Evolutionary conservation across 2,888 invertebrate species (phyloP), one percentile per base, ranked within the genome.

Genomic region (Drosophila colorata): DNA sequence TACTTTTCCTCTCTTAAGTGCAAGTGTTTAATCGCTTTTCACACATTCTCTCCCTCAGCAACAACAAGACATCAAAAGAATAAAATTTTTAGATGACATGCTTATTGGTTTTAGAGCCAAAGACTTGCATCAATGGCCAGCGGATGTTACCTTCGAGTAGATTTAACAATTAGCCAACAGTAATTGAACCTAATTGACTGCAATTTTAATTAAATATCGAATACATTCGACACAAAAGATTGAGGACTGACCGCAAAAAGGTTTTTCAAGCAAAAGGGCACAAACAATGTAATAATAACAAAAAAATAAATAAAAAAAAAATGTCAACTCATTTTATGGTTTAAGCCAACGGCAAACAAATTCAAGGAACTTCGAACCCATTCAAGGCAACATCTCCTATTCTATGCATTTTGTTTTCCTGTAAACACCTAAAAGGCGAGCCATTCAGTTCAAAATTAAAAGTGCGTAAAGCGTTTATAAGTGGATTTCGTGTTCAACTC

Each of bases 241-340:
- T 52, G 82, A 85, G 76, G 82, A 82, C 25, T 59, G 44, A 16
- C 44, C 44, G 48, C 41, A 28, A 58, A 44, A 60, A 61, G 60
- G 44, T 61, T 47, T 58, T 53, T 55, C 35, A 23, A 35, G 49
- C 38, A 7, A 35, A 57, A 51, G 41, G 52, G 20, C 56, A 64
- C 33, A 18, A 20, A 33, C 6, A 37, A 25, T 57, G 43, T 43
- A 16, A 11, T 33, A 13, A 33, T 33, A 33, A n/a, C 9, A 65
- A 78, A 63, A 31, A 44, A 11, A 33, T 40, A 48, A 20, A 9
- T 13, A 7, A 35, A 49, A n/a, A 8, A 65, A 80, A 65, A 31
- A 41, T 87, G 88, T 82, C 82, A 87, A 87, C 76, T 82, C 86
- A 82, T 87, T 87, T 82, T 28, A 59, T 68, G 79, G 55, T 28